These are phyloP conservation scores for Rhynchotus rufescens DNA, from an alignment of 2,797 vertebrate species.

Conservation along the genomic window DNA sequence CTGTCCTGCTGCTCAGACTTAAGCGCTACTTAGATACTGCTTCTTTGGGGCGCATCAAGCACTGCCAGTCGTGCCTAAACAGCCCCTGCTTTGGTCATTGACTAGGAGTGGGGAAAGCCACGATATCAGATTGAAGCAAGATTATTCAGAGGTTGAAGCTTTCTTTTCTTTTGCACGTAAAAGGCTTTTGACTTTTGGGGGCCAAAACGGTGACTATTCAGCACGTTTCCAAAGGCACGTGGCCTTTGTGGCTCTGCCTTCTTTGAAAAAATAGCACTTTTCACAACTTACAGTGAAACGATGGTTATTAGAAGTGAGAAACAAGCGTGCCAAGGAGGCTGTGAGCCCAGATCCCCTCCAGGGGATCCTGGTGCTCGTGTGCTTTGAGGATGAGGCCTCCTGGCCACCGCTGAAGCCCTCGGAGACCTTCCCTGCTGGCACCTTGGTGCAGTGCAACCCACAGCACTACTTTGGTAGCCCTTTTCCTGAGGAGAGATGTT, in stretches of 20 bases:
- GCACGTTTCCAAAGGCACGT: background rate
- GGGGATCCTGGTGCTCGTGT: background rate
- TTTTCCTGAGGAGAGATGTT: background rate
- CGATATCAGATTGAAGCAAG: background rate
- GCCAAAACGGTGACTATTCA: background rate
- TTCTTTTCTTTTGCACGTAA: background rate
- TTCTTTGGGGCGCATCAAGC: background rate
- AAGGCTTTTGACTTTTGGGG: background rate
- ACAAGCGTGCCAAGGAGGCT: background rate
- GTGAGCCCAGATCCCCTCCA: background rate
- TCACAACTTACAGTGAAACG: background rate
- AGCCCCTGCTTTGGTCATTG: background rate
- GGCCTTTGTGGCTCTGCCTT: background rate
- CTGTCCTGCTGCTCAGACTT: slow-evolving; percentile 22
- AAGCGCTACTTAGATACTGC: background rate
- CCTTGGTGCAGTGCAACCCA: background rate
- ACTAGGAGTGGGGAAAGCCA: background rate
- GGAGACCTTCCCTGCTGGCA: background rate
- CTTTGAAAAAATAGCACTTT: background rate
- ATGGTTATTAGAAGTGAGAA: accelerated
- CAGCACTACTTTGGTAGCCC: background rate
- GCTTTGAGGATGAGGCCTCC: background rate
- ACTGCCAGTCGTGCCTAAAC: slow-evolving; percentile 36
- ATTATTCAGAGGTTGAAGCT: background rate
- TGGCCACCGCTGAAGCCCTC: accelerated